phyloP scores from a whole-genome alignment of 2,797 vertebrate species.

The Pipistrellus pipistrellus region DNA sequence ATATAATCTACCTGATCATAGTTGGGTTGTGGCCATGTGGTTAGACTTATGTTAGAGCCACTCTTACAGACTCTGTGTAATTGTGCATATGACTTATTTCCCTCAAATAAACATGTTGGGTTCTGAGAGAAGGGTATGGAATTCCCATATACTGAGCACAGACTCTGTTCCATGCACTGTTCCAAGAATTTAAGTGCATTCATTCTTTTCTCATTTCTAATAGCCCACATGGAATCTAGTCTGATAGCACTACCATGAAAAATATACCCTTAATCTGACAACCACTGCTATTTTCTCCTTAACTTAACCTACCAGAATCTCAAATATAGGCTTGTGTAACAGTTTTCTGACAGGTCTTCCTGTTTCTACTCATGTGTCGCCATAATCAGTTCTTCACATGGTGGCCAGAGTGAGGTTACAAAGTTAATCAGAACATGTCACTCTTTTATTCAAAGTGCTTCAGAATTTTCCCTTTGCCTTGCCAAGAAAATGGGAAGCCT shows the following conservation, averaged over 20 bases:
- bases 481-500: background rate
- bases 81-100: conserved; percentile 12
- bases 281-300: conserved; percentile 15
- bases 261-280: conserved; percentile 62
- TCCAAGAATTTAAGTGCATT: conserved; percentile 56
- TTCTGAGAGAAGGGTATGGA: conserved; percentile 23
- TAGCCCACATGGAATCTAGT: conserved; percentile 73
- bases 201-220: conserved; percentile 35
- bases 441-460: background rate
- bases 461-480: background rate
- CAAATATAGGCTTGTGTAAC: conserved; percentile 14
- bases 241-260: conserved; percentile 63
- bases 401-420: background rate
- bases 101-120: background rate
- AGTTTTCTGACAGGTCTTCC: conserved; percentile 52
- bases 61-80: background rate
- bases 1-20: background rate
- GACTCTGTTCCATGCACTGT: conserved; percentile 55
- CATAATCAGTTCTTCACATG: background rate
- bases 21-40: background rate
- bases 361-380: background rate
- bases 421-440: conserved; percentile 10
- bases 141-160: conserved; percentile 37
- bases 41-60: background rate
- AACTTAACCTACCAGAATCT: conserved; percentile 49